phyloP scores from a whole-genome alignment of 2,888 invertebrate species.

The Lutraria lutraria region DNA sequence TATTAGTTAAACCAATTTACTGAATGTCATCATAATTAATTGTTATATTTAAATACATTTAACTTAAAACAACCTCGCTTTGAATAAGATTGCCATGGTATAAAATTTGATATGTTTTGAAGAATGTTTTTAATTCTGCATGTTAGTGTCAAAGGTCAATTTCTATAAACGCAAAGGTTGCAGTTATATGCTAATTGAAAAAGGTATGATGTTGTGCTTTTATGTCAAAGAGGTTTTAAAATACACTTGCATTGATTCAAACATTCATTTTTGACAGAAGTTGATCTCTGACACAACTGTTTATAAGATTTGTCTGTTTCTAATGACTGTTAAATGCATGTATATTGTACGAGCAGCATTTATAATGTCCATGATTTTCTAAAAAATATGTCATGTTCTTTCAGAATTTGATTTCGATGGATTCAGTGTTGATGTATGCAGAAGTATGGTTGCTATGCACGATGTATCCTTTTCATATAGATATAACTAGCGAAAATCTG shows the following conservation, averaged over 20 bases:
- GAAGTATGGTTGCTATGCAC: constrained; percentile 98
- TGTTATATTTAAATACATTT: not conserved
- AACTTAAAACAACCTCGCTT: not conserved
- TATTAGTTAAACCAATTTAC: too few relatives aligned
- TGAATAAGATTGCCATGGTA: not conserved
- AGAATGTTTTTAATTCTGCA: not conserved
- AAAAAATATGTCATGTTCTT: constrained; percentile 49
- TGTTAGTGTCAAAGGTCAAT: constrained; percentile 2
- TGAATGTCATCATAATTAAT: not conserved
- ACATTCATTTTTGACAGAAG: not conserved
- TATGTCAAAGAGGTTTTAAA: not conserved
- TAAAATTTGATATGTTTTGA: not conserved
- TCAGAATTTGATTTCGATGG: constrained; percentile 89
- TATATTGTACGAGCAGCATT: not conserved
- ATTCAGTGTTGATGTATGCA: constrained; percentile 96
- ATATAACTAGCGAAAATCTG: not conserved
- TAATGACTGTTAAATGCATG: not conserved
- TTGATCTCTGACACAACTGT: not conserved
- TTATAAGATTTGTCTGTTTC: not conserved
- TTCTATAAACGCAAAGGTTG: not conserved
- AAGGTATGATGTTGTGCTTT: not conserved
- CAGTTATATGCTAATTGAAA: not conserved
- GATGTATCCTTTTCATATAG: constrained; percentile 89
- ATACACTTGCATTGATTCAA: too few relatives aligned
- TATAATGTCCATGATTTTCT: not conserved